These are phyloP conservation scores for Ostrea denselamellosa DNA, from an alignment of 1,140 invertebrate genomes.

Conservation along the genomic window DNA sequence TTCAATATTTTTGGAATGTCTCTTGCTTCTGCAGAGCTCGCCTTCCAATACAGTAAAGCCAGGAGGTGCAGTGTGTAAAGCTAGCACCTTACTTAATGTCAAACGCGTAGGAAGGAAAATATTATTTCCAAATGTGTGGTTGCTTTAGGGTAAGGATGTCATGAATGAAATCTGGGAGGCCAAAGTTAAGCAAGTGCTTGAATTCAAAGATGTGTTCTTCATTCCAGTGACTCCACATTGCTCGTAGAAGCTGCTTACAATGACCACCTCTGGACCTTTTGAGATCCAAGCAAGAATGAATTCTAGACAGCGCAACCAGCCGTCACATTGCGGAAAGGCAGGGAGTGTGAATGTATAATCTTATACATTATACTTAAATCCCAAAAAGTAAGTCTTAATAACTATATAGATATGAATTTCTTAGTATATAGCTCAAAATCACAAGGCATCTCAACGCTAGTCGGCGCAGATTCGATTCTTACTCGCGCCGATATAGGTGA, in stretches of 20 bases:
- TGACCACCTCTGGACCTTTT: conserved; percentile 5
- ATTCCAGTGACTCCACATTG: not conserved
- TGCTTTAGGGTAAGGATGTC: not conserved
- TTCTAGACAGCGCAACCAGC: not conserved
- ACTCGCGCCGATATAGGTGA: too few species aligned
- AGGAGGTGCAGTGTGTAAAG: not conserved
- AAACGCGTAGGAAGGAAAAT: not conserved
- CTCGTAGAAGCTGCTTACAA: conserved; percentile 15
- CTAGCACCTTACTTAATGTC: not conserved
- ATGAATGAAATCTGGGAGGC: not conserved
- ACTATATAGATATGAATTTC: not conserved
- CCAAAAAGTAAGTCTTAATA: not conserved
- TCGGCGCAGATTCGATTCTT: too few species aligned
- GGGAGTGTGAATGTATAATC: not conserved
- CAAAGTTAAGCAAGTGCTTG: conserved; percentile 13
- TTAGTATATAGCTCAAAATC: too few species aligned
- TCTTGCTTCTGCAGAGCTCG: not conserved
- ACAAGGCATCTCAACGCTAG: too few species aligned
- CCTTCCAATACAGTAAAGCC: conserved; percentile 24
- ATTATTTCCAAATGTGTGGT: not conserved
- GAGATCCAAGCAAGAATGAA: not conserved
- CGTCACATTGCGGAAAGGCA: not conserved
- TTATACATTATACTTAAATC: not conserved
- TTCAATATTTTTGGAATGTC: conserved; percentile 17
- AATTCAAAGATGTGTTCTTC: not conserved